Evolutionary conservation across 1,140 invertebrate species (phyloP).

Genomic region (Oncopodura yosiiana): DNA sequence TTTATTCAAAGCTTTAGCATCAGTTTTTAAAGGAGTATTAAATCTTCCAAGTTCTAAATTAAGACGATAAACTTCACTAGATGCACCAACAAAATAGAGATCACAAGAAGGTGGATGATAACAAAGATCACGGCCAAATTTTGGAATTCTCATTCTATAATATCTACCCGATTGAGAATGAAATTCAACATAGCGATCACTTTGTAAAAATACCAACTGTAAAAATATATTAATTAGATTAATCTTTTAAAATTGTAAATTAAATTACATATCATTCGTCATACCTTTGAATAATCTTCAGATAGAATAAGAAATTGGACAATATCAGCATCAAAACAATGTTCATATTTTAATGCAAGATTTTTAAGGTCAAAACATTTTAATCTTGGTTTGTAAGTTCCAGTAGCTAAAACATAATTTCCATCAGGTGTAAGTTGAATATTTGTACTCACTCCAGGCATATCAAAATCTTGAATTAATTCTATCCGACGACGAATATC

Average conservation of each 20-base stretch:
- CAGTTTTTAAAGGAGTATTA: constrained; percentile 67
- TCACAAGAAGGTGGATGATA: constrained; percentile 87
- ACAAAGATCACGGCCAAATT: constrained; percentile 87
- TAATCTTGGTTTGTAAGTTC: constrained; percentile 91
- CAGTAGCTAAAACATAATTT: constrained; percentile 83
- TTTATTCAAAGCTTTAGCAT: constrained; percentile 68
- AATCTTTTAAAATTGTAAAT: neutral
- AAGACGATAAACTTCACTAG: constrained; percentile 80
- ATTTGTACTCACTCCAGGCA: constrained; percentile 84
- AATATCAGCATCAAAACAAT: constrained; percentile 94
- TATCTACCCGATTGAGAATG: constrained; percentile 86
- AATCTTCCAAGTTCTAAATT: constrained; percentile 95
- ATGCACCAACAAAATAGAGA: constrained; percentile 78
- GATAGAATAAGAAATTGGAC: constrained; percentile 75
- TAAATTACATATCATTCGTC: neutral
- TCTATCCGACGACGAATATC: constrained; percentile 83
- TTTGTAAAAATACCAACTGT: constrained; percentile 54
- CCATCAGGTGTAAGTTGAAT: constrained; percentile 83
- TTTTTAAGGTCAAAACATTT: constrained; percentile 95
- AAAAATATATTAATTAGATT: constrained; percentile 44
- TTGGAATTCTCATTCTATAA: constrained; percentile 81
- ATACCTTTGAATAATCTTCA: constrained; percentile 80
- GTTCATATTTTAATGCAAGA: constrained; percentile 94
- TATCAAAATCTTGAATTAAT: constrained; percentile 97
- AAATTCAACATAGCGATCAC: constrained; percentile 77